These are phyloP conservation scores for Myrmophylax atrothorax DNA, from an alignment of 2,113 vertebrate species.

Conservation along the genomic window DNA sequence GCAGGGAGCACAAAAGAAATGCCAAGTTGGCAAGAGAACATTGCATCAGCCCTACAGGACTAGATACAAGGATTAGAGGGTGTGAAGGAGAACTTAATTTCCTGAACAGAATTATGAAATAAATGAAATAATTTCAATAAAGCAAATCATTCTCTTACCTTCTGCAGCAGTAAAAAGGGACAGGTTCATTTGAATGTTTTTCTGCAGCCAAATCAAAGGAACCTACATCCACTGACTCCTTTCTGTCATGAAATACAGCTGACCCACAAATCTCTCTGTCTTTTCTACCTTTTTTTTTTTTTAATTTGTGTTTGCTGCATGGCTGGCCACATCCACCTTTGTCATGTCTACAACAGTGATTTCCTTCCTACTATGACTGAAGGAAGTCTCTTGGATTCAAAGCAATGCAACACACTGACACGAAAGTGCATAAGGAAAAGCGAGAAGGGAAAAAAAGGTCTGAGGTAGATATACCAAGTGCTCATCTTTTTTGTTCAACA, in stretches of 20 bases:
- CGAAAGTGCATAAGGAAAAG: neutral
- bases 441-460: neutral
- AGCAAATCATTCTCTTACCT: conserved; percentile 56
- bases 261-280: conserved; percentile 62
- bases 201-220: conserved; percentile 18
- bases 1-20: neutral
- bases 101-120: neutral
- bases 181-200: conserved; percentile 35
- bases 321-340: conserved; percentile 71
- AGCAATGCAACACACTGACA: conserved; percentile 36
- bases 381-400: conserved; percentile 29
- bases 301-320: conserved; percentile 67
- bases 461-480: neutral
- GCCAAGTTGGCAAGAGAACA: neutral
- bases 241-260: conserved; percentile 27
- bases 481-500: neutral
- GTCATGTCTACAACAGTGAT: conserved; percentile 57
- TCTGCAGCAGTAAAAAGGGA: conserved; percentile 50
- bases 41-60: neutral
- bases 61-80: neutral
- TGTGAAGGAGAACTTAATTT: neutral
- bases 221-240: neutral
- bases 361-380: conserved; percentile 44
- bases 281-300: conserved; percentile 33
- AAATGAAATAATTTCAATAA: neutral